These are phyloP conservation scores for Poicephalus meyeri DNA, from an alignment of 2,113 vertebrate species.

Conservation along the genomic window DNA sequence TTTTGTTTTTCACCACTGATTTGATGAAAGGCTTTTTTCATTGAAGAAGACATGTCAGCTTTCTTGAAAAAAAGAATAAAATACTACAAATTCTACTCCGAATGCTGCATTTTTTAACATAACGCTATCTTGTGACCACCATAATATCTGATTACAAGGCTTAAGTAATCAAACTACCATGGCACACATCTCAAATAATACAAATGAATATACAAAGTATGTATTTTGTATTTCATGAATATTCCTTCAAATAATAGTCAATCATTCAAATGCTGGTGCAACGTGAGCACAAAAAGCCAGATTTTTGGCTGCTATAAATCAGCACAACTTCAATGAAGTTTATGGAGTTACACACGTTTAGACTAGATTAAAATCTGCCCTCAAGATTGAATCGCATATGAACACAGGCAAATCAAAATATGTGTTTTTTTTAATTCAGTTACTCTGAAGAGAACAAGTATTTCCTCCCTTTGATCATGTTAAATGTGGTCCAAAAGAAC, in stretches of 20 bases:
- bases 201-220: background rate
- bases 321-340: background rate
- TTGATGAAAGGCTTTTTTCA: slow-evolving; percentile 58
- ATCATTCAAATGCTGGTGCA: background rate
- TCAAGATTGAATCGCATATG: slow-evolving; percentile 4
- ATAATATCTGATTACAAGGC: background rate
- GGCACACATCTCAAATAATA: background rate
- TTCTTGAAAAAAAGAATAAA: background rate
- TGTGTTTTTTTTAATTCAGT: slow-evolving; percentile 14
- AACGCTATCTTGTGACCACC: background rate
- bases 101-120: background rate
- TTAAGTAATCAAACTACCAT: background rate
- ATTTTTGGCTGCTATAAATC: slow-evolving; percentile 23
- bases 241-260: background rate
- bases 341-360: slow-evolving; percentile 18
- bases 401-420: slow-evolving; percentile 49
- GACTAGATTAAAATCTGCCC: slow-evolving; percentile 61
- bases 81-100: background rate
- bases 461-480: slow-evolving; percentile 57
- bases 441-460: slow-evolving; percentile 44
- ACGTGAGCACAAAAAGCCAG: background rate
- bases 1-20: slow-evolving; percentile 26
- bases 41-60: slow-evolving; percentile 10
- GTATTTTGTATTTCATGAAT: background rate
- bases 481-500: slow-evolving; percentile 16